Conservation (phyloP, 2,797 vertebrate species). For the Lithobates sylvaticus region DNA sequence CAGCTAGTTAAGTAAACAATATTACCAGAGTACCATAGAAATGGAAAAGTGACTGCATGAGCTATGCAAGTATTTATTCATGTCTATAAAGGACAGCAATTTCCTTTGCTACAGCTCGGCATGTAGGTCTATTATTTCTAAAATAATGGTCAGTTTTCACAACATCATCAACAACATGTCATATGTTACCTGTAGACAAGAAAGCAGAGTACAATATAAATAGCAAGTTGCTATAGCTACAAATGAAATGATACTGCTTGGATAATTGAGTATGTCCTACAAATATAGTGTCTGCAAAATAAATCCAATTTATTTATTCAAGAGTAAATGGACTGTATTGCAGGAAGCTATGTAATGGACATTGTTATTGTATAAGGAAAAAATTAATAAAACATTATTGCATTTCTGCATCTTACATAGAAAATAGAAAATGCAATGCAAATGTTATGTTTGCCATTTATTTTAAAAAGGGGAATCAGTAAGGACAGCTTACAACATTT, state of each 20-base stretch:
- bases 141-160: conserved; percentile 14
- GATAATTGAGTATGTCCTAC: conserved; percentile 14
- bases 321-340: conserved; percentile 16
- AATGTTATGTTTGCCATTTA: not conserved
- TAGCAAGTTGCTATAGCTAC: conserved; percentile 30
- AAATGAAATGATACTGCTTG: conserved; percentile 37
- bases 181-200: not conserved
- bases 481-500: too few species aligned
- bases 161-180: conserved; percentile 13
- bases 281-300: conserved; percentile 19
- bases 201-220: conserved; percentile 2
- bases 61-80: not conserved
- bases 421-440: not conserved
- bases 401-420: not conserved
- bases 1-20: not conserved
- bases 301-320: conserved; percentile 29
- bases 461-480: not conserved
- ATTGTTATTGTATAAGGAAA: not conserved
- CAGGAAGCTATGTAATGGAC: not conserved
- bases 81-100: not conserved
- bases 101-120: not conserved
- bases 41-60: not conserved
- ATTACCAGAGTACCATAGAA: not conserved
- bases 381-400: not conserved
- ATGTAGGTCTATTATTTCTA: not conserved